Conservation (phyloP, 2,113 vertebrate genomes). For the Sinosuthora webbiana region DNA sequence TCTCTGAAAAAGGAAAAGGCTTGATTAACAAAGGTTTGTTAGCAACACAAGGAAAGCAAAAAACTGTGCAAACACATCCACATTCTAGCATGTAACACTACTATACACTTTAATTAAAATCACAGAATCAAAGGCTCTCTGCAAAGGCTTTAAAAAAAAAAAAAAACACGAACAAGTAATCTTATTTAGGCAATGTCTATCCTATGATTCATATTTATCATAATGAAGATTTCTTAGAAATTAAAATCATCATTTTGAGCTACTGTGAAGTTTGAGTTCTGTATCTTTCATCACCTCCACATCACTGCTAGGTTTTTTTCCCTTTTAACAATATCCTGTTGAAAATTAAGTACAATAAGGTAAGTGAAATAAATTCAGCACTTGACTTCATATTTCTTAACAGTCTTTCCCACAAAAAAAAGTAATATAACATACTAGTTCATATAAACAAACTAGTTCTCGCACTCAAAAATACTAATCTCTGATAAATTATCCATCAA, state of each 20-base stretch:
- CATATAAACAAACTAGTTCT: background rate
- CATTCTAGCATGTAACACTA: background rate
- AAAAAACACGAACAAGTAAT: background rate
- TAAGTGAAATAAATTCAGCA: background rate
- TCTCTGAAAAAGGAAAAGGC: conserved; percentile 76
- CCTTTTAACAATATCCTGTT: background rate
- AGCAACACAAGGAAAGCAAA: background rate
- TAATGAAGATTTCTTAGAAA: background rate
- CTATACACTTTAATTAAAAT: background rate
- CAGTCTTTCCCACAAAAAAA: background rate
- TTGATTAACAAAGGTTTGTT: background rate
- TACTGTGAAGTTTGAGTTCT: background rate
- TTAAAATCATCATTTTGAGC: background rate
- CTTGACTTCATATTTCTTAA: background rate
- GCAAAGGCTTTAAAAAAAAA: background rate
- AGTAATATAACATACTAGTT: background rate
- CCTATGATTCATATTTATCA: background rate
- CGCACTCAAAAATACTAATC: background rate
- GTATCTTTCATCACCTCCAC: background rate
- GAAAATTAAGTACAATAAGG: background rate
- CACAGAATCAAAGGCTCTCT: background rate
- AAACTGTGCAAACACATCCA: background rate
- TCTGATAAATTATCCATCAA: background rate
- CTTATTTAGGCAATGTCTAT: background rate
- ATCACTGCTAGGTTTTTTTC: background rate